These are phyloP conservation scores for Apaloderma vittatum DNA, from an alignment of 2,113 vertebrate species.

Conservation along the genomic window DNA sequence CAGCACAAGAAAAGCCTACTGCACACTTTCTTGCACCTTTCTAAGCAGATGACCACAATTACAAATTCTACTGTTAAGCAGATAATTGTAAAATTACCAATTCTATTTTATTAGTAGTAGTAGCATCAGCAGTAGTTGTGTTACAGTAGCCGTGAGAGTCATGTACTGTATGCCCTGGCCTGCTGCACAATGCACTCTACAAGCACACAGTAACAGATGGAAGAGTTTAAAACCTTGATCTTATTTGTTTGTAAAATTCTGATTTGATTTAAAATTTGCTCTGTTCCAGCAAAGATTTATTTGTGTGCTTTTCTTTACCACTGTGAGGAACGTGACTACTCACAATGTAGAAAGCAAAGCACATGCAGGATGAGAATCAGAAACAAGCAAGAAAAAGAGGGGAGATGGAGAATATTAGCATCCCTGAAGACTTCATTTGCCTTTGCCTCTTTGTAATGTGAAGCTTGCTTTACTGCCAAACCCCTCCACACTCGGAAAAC, in stretches of 20 bases:
- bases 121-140: neutral
- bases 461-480: neutral
- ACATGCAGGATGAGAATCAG: neutral
- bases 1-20: neutral
- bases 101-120: neutral
- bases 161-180: neutral
- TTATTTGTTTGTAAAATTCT: slow-evolving; percentile 1
- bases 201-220: neutral
- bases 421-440: neutral
- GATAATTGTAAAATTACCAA: neutral
- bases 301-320: slow-evolving; percentile 19
- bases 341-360: neutral
- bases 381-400: neutral
- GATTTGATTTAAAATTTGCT: slow-evolving; percentile 4
- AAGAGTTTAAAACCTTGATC: slow-evolving; percentile 22
- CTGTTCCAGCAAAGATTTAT: slow-evolving; percentile 7
- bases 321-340: slow-evolving; percentile 9
- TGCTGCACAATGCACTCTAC: neutral
- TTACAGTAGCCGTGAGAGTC: neutral
- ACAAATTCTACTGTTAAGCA: neutral
- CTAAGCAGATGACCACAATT: neutral
- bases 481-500: neutral
- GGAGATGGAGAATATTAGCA: neutral
- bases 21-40: neutral
- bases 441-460: neutral